phyloP scores from a whole-genome alignment of 1,140 invertebrate genomes.

The Neotoxoptera formosana region DNA sequence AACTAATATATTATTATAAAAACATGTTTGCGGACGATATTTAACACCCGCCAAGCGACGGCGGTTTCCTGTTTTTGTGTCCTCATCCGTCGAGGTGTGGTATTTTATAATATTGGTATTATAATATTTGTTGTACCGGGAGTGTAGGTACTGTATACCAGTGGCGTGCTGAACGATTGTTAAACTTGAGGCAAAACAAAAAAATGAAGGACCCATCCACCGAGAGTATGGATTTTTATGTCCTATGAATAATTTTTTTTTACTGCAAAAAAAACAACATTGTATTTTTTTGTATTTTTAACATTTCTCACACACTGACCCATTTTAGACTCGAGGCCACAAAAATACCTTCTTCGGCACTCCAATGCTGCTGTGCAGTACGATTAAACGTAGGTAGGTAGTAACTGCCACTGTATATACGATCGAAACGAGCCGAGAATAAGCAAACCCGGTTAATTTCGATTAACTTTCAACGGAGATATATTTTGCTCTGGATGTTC shows the following conservation, averaged over 20 bases:
- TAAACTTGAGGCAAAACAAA: not conserved
- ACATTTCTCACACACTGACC: too few species aligned
- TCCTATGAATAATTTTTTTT: not conserved
- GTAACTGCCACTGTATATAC: not conserved
- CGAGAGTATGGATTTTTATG: not conserved
- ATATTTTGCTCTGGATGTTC: not conserved
- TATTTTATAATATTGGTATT: not conserved
- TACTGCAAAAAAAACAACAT: not conserved
- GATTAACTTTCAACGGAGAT: not conserved
- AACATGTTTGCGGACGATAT: not conserved
- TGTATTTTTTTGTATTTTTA: too few species aligned
- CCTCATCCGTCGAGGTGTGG: too few species aligned
- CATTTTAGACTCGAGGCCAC: too few species aligned
- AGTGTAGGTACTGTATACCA: too few species aligned
- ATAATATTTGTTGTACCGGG: not conserved
- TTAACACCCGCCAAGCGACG: not conserved
- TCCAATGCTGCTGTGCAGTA: too few species aligned
- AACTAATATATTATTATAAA: not conserved
- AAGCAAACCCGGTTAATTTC: not conserved
- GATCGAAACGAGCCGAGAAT: not conserved
- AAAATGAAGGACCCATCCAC: not conserved
- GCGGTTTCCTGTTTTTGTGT: not conserved
- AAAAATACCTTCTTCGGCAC: too few species aligned
- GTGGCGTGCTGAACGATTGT: not conserved
- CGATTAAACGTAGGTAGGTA: not conserved